These are phyloP conservation scores for Meleagris gallopavo DNA, from an alignment of 2,113 vertebrate genomes.

Conservation along the genomic window DNA sequence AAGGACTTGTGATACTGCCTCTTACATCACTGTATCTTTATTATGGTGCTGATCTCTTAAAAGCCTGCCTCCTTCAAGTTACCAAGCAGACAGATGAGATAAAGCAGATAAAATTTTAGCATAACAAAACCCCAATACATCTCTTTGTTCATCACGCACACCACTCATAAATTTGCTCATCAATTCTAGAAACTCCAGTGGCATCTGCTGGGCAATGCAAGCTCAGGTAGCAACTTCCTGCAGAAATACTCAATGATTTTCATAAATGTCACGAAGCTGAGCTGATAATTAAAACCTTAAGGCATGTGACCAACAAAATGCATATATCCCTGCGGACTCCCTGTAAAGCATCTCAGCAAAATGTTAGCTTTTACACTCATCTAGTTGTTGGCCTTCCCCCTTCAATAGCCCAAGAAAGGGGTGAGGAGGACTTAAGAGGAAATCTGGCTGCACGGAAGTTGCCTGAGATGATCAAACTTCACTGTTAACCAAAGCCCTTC, in stretches of 20 bases:
- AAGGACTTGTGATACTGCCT: not conserved
- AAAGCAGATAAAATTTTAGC: not conserved
- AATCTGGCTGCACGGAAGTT: not conserved
- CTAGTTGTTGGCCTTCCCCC: not conserved
- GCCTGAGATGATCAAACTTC: not conserved
- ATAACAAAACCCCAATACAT: not conserved
- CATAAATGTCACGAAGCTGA: not conserved
- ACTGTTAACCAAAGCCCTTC: not conserved
- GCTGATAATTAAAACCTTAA: not conserved
- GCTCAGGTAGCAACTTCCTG: not conserved
- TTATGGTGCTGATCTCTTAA: not conserved
- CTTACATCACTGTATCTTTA: not conserved
- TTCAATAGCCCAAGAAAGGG: not conserved
- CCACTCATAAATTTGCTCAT: no score
- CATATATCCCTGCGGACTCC: rapidly evolving
- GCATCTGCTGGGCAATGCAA: not conserved
- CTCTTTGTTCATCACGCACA: not conserved
- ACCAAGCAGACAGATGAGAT: not conserved
- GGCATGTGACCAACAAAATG: not conserved
- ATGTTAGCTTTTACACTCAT: not conserved
- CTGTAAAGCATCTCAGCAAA: not conserved
- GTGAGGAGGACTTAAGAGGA: not conserved
- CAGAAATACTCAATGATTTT: not conserved
- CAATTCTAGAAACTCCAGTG: not conserved
- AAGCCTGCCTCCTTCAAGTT: not conserved